Conservation (phyloP, 2,888 invertebrate genomes). For the Cerastis rubricosa region DNA sequence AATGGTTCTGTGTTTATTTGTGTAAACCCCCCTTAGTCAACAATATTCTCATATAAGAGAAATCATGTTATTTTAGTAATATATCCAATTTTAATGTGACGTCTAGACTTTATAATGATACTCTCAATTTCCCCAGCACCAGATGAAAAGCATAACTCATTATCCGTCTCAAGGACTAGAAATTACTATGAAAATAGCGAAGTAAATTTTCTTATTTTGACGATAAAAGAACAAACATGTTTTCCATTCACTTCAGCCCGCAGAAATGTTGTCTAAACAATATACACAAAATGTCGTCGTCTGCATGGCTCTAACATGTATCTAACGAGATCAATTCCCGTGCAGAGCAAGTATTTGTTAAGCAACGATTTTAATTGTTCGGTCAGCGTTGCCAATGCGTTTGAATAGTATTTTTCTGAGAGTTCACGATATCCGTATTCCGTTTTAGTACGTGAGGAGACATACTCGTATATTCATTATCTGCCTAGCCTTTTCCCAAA, state of each 20-base stretch:
- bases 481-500: too few species aligned
- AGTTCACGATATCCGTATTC: neutral
- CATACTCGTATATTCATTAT: too few species aligned
- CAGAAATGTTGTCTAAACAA: too few species aligned
- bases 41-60: neutral
- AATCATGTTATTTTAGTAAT: neutral
- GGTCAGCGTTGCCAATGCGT: too few species aligned
- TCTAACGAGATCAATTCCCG: too few species aligned
- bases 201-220: neutral
- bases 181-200: neutral
- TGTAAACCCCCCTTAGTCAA: neutral
- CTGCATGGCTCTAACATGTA: too few species aligned
- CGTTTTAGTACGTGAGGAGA: too few species aligned
- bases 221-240: neutral
- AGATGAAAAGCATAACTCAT: neutral
- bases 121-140: neutral
- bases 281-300: too few species aligned
- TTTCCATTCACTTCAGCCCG: neutral
- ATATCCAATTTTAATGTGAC: neutral
- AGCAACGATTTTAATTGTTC: too few species aligned
- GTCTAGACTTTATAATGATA: neutral
- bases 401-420: neutral
- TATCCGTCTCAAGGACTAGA: neutral
- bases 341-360: too few species aligned
- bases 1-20: neutral